These are phyloP conservation scores for Arctia plantaginis DNA, from an alignment of 2,888 invertebrate species.

Conservation along the genomic window DNA sequence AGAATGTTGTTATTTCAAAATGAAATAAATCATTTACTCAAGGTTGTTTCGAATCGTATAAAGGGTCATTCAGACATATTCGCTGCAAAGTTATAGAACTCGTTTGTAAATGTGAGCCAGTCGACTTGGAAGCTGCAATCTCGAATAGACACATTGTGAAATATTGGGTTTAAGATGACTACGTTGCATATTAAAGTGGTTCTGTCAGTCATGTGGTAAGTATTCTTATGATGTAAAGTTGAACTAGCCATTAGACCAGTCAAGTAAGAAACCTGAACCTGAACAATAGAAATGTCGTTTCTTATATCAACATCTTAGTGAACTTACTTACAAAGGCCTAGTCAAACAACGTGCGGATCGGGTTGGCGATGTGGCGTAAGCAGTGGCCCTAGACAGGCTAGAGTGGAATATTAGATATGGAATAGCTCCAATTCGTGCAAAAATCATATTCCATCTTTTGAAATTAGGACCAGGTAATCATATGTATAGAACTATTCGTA, in stretches of 20 bases:
- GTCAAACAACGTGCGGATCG: background rate
- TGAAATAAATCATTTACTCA: conserved; percentile 61
- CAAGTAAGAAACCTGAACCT: background rate
- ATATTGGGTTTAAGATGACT: conserved; percentile 12
- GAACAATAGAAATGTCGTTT: background rate
- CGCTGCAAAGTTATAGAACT: conserved; percentile 15
- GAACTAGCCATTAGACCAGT: background rate
- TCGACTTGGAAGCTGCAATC: conserved; percentile 4
- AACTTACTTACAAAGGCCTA: background rate
- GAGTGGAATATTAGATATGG: too few species aligned
- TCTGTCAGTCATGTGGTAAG: background rate
- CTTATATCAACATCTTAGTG: conserved; percentile 1
- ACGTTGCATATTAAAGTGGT: conserved; percentile 6
- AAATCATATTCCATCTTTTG: too few species aligned
- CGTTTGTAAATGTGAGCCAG: conserved; percentile 17
- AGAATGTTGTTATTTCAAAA: conserved; percentile 54
- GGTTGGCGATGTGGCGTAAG: too few species aligned
- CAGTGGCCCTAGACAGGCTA: too few species aligned
- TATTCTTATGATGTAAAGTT: conserved; percentile 3
- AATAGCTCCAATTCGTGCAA: too few species aligned
- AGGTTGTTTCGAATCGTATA: conserved; percentile 48
- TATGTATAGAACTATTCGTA: too few species aligned
- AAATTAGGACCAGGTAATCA: too few species aligned
- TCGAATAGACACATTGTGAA: conserved; percentile 8
- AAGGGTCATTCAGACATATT: conserved; percentile 24